These are phyloP conservation scores for Lindbergichthys nudifrons DNA, from an alignment of 2,797 vertebrate genomes.

Conservation along the genomic window DNA sequence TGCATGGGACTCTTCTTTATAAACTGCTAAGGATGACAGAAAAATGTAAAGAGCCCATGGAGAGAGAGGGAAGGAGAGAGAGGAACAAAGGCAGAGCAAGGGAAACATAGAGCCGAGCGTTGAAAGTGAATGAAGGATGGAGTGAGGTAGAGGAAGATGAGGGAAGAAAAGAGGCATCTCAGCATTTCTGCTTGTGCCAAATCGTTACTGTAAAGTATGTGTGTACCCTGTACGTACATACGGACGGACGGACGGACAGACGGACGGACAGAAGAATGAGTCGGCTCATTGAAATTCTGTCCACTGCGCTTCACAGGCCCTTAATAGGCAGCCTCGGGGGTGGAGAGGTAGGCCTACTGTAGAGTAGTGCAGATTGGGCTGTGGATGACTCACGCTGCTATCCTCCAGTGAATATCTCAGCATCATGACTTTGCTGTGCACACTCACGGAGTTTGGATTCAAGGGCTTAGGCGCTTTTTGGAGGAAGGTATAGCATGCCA, in stretches of 20 bases:
- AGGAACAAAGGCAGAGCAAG: slow-evolving; percentile 56
- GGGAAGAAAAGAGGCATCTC: slow-evolving; percentile 63
- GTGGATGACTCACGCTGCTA: slow-evolving; percentile 71
- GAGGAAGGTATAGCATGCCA: slow-evolving; percentile 15
- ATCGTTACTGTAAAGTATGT: slow-evolving; percentile 53
- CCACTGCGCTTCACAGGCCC: slow-evolving; percentile 68
- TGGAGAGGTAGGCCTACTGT: slow-evolving; percentile 70
- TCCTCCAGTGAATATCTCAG: slow-evolving; percentile 63
- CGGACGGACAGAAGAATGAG: slow-evolving; percentile 64
- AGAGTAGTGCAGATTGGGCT: slow-evolving; percentile 66
- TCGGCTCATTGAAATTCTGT: slow-evolving; percentile 78
- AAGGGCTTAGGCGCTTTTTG: slow-evolving; percentile 35
- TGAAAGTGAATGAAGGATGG: slow-evolving; percentile 67
- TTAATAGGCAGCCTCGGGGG: slow-evolving; percentile 76
- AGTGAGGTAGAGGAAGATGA: slow-evolving; percentile 56
- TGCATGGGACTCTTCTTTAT: slow-evolving; percentile 70
- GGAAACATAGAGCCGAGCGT: slow-evolving; percentile 28
- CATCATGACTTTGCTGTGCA: slow-evolving; percentile 69
- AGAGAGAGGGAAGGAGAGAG: slow-evolving; percentile 55
- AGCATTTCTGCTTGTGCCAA: slow-evolving; percentile 69
- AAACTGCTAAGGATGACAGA: slow-evolving; percentile 77
- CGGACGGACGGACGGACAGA: slow-evolving; percentile 31
- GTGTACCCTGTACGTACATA: slow-evolving; percentile 37
- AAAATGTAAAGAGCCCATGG: slow-evolving; percentile 63
- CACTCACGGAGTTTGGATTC: slow-evolving; percentile 67